A percentile compares a stretch with the other conserved stretches of the same genome.
These are phyloP conservation scores for Xyrauchen texanus DNA, from an alignment of 2,113 vertebrate species.

Conservation along the genomic window DNA sequence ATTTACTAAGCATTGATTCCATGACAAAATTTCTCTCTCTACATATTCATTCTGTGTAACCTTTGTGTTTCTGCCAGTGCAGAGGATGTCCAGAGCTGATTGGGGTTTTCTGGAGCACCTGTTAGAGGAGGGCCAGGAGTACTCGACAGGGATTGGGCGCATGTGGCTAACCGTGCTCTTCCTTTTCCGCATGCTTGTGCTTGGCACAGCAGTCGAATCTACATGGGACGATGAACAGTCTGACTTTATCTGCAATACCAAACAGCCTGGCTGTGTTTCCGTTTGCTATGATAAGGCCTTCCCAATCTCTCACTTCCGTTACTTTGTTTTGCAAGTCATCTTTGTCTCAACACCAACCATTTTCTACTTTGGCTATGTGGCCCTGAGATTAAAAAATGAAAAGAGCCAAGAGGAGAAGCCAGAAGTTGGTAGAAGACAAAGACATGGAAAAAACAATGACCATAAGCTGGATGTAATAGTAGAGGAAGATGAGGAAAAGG, in stretches of 20 bases:
- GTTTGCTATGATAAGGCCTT: slow-evolving; percentile 94
- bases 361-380: slow-evolving; percentile 90
- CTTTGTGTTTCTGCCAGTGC: slow-evolving; percentile 57
- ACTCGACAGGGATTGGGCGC: slow-evolving; percentile 87
- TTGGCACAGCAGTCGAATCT: slow-evolving; percentile 87
- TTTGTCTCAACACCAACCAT: slow-evolving; percentile 94
- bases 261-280: slow-evolving; percentile 86
- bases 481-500: slow-evolving; percentile 40
- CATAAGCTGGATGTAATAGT: slow-evolving; percentile 67
- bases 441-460: not conserved
- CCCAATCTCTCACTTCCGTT: slow-evolving; percentile 96
- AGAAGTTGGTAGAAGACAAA: slow-evolving; percentile 54
- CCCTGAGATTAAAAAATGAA: slow-evolving; percentile 73
- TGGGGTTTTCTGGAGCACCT: slow-evolving; percentile 94
- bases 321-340: slow-evolving; percentile 96
- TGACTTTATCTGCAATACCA: slow-evolving; percentile 90
- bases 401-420: slow-evolving; percentile 66
- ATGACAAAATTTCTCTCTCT: not conserved
- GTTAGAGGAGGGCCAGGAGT: slow-evolving; percentile 92
- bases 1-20: too few species aligned
- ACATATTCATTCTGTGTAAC: not conserved
- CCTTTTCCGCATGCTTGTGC: slow-evolving; percentile 93
- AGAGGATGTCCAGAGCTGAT: slow-evolving; percentile 87
- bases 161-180: slow-evolving; percentile 95
- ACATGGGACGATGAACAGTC: slow-evolving; percentile 96